Evolutionary conservation across 1,140 invertebrate genomes (phyloP).

Genomic region (Zaprionus africanus): DNA sequence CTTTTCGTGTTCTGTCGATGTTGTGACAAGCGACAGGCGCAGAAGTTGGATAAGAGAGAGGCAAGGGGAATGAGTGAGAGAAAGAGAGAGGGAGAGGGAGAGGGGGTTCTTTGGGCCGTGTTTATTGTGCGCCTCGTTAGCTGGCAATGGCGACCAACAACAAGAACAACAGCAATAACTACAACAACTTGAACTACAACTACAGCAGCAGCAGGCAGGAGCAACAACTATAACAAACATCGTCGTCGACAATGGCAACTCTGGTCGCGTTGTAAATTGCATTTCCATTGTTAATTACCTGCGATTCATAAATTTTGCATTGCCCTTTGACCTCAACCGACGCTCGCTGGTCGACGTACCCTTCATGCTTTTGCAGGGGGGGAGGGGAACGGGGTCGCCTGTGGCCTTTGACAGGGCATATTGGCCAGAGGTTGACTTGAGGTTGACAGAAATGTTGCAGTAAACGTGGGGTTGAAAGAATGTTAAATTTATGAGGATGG

Average conservation of each 20-base stretch:
- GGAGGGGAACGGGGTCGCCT: background rate
- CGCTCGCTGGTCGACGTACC: background rate
- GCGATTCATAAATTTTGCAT: slow-evolving; percentile 73
- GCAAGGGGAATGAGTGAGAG: background rate
- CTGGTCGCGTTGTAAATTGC: slow-evolving; percentile 70
- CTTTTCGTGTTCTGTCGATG: slow-evolving; percentile 76
- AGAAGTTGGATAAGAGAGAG: background rate
- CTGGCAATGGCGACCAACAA: slow-evolving; percentile 39
- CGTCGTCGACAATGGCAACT: slow-evolving; percentile 48
- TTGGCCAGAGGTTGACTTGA: slow-evolving; percentile 3
- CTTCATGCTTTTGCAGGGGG: background rate
- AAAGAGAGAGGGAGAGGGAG: background rate
- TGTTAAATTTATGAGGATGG: background rate
- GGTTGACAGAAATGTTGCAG: background rate
- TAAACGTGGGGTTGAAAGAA: background rate
- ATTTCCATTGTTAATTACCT: slow-evolving; percentile 82
- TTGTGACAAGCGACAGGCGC: slow-evolving; percentile 61
- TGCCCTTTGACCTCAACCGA: slow-evolving; percentile 40
- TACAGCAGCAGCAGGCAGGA: slow-evolving; percentile 27
- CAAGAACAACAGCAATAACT: slow-evolving; percentile 14
- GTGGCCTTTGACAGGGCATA: slow-evolving; percentile 25
- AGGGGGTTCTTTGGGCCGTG: slow-evolving; percentile 7
- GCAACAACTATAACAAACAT: background rate
- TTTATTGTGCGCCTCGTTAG: slow-evolving; percentile 75
- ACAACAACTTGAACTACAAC: background rate